Percentiles rank a stretch among this genome's conserved stretches.
Conservation (phyloP, 2,888 invertebrate species). For the Scrobipalpa atriplicella region DNA sequence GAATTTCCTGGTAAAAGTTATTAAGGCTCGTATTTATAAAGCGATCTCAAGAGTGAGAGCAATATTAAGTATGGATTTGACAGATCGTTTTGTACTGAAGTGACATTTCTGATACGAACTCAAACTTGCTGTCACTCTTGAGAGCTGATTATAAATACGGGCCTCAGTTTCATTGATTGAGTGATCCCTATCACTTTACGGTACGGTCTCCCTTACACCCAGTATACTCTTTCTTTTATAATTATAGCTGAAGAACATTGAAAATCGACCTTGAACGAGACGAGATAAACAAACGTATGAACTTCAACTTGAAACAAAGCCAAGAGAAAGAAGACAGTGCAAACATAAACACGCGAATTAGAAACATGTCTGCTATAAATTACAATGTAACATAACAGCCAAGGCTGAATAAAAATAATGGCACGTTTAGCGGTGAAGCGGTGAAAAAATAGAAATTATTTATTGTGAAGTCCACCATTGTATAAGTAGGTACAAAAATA, state of each 20-base stretch:
- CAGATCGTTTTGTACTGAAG: too few species aligned
- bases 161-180: too few species aligned
- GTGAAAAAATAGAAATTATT: neutral
- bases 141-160: too few species aligned
- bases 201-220: neutral
- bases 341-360: constrained; percentile 6
- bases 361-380: neutral
- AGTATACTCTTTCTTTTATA: neutral
- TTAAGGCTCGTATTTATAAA: too few species aligned
- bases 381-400: constrained; percentile 3
- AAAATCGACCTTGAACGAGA: constrained; percentile 18
- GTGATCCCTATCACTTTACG: too few species aligned
- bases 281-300: neutral
- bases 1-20: too few species aligned
- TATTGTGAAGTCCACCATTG: too few species aligned
- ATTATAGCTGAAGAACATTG: constrained; percentile 2
- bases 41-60: too few species aligned
- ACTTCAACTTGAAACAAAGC: constrained; percentile 23
- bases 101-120: too few species aligned
- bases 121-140: too few species aligned
- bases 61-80: too few species aligned
- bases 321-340: constrained; percentile 4
- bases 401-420: neutral
- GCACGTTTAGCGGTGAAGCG: neutral
- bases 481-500: too few species aligned